These are phyloP conservation scores for Sebastiscus tertius DNA, from an alignment of 2,797 vertebrate genomes.

Conservation along the genomic window DNA sequence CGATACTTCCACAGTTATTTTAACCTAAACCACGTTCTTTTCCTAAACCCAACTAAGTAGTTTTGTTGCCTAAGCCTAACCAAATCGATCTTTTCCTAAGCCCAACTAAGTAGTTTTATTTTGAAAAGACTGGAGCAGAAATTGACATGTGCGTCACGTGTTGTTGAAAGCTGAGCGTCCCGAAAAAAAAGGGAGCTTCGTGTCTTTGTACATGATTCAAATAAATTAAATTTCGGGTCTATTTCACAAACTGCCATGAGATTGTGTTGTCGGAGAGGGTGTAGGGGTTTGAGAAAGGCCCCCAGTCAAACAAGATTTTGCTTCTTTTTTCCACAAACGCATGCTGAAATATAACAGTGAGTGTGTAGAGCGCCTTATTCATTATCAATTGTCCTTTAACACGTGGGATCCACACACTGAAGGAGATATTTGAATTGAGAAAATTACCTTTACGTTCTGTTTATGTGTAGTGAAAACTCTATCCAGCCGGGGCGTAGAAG, in stretches of 20 bases:
- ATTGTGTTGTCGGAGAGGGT: too few species aligned
- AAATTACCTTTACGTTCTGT: slow-evolving; percentile 58
- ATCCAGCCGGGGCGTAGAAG: slow-evolving; percentile 44
- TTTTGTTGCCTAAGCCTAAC: too few species aligned
- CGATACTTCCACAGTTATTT: too few species aligned
- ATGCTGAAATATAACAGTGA: neutral
- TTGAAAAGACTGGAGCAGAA: too few species aligned
- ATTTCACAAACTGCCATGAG: too few species aligned
- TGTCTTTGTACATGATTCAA: too few species aligned
- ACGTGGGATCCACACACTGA: slow-evolving; percentile 7
- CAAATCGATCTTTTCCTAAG: too few species aligned
- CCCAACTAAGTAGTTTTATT: too few species aligned
- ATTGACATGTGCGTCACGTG: too few species aligned
- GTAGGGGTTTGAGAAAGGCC: too few species aligned
- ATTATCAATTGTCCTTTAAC: slow-evolving; percentile 50
- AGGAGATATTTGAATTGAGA: slow-evolving; percentile 40
- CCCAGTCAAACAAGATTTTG: neutral
- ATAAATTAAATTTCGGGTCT: neutral
- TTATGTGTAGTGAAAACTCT: slow-evolving; percentile 54
- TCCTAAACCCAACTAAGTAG: neutral
- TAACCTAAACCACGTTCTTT: neutral
- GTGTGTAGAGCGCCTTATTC: neutral
- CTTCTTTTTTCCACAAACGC: neutral
- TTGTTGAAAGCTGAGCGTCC: too few species aligned
- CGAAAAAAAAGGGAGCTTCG: too few species aligned